Evolutionary conservation across 2,797 vertebrate genomes (phyloP), one percentile per base, ranked within the genome.

Genomic region (Alfaro cultratus): DNA sequence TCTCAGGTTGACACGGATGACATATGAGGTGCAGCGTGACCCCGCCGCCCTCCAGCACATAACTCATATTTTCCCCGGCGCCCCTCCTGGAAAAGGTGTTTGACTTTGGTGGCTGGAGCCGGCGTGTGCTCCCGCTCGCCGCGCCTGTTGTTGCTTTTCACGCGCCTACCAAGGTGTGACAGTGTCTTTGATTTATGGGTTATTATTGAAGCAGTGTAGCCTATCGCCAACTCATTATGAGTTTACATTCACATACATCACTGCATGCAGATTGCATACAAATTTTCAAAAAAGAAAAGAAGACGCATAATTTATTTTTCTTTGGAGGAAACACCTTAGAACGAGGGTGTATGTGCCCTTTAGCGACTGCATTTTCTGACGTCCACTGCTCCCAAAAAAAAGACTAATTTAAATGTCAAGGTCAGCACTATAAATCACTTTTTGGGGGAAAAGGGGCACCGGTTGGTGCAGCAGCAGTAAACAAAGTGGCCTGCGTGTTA

Each of bases 121-220:
- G 89, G 86, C 91, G 89, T 88, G 85, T 86, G 92, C 91, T 86
- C 83, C 82, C 81, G 51, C 81, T 83, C 84, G 26, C 79, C 51
- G 73, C 45, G 74, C 86, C 90, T 92, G 89, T 92, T 91, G 92
- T 94, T 92, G 87, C 93, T 90, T 89, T 87, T 90, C 88, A 91
- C 51, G 2, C 81, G 85, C 90, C 86, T 83, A 91, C 85, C 88
- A 88, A 92, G 88, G 92, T 94, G 93, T 94, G 94, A 94, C 94
- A 89, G 91, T 81, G 83, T 83, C 85, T 94, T 91, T 96, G 94
- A 96, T 95, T 94, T 95, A 95, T 96, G 94, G 93, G 89, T 92
- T 96, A 95, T 95, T 95, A 95, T 94, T 94, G 93, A 94, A 93
- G 95, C 95, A 93, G 92, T 88, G 93, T 94, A 94, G 92, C 94